Base-by-base conservation (phyloP, 2,888 invertebrate species). In the Plagodis pulveraria region DNA sequence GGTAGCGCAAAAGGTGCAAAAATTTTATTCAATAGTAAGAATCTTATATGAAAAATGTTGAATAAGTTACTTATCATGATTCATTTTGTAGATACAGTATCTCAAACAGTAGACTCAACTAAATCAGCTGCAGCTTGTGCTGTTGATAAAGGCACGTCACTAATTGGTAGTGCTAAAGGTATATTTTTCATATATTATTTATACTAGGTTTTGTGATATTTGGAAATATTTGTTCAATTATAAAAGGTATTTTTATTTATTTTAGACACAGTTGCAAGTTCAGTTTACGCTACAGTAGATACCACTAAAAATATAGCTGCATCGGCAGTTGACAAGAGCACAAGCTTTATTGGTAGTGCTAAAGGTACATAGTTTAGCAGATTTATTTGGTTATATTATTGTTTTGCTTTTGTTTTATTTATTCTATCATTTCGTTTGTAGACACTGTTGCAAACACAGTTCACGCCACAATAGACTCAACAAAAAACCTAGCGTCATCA, bases 101-200 rank as follows among this genome's bases (percentile, higher is more conserved):
- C 47, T 81, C 81, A 81, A 60, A 70, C 73, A 12, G 66, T 74
- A 65, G 77, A 76, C 46, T 69, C 66, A 33, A 72, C 76, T 22
- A 77, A 78, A 62, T 76, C 70, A 50, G 71, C 65, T 36, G 76
- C 76, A 35, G 61, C 73, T 6, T 65, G 73, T 7, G 76, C 71
- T 33, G 67, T 75, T 59, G 77, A 76, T 33, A 78, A 72, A 54
- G 71, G 77, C 45, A 62, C 70, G n/a, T 67, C 71, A 44, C 56
- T 77, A 34, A 70, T 82, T 59, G 67, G 77, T 57, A 74, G 69
- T 58, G 81, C 82, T 32, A 84, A 82, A 83, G 81, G 81, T 84
- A 73, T 62, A 33, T 40, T 35, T 35, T 22, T 22, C 22, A 22
- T 22, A 22, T 22, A 22, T 22, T 22, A 22, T 22, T n/a, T n/a